Evolutionary conservation across 1,140 invertebrate species (phyloP).

Genomic region (Magallana angulata): DNA sequence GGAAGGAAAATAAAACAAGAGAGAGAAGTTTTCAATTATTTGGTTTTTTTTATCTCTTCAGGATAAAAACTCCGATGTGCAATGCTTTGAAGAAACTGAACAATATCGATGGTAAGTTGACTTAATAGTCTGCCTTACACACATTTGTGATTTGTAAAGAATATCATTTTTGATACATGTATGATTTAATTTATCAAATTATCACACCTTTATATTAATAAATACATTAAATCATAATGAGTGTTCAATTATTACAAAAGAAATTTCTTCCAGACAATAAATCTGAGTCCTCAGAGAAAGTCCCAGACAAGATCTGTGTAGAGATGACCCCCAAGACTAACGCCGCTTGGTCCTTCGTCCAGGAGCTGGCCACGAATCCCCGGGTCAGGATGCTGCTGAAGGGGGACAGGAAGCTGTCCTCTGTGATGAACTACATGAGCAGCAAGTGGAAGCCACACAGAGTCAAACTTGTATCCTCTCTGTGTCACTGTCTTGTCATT

Average conservation of each 20-base stretch:
- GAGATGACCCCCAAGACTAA: slow-evolving; percentile 89
- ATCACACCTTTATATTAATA: too few species aligned
- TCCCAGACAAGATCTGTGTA: slow-evolving; percentile 89
- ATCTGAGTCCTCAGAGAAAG: slow-evolving; percentile 85
- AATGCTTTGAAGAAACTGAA: slow-evolving; percentile 92
- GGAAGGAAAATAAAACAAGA: too few species aligned
- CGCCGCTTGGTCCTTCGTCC: slow-evolving; percentile 90
- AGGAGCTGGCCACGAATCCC: slow-evolving; percentile 94
- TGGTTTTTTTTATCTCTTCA: slow-evolving; percentile 55
- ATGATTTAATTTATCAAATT: too few species aligned
- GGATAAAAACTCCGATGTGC: slow-evolving; percentile 95
- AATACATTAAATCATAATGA: too few species aligned
- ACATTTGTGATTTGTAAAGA: too few species aligned
- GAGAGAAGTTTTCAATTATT: too few species aligned
- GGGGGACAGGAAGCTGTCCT: slow-evolving; percentile 87
- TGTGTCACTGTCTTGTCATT: background rate
- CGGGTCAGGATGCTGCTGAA: slow-evolving; percentile 87
- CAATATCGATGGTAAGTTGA: slow-evolving; percentile 87
- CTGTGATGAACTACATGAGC: slow-evolving; percentile 88
- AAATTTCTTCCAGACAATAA: slow-evolving; percentile 81
- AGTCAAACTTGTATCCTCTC: slow-evolving; percentile 82
- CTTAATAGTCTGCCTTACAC: background rate
- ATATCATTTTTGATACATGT: too few species aligned
- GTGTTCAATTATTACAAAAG: too few species aligned
- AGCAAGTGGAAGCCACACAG: slow-evolving; percentile 86